These are phyloP conservation scores for Calliopum simillimum DNA, from an alignment of 2,888 invertebrate species.

Conservation along the genomic window DNA sequence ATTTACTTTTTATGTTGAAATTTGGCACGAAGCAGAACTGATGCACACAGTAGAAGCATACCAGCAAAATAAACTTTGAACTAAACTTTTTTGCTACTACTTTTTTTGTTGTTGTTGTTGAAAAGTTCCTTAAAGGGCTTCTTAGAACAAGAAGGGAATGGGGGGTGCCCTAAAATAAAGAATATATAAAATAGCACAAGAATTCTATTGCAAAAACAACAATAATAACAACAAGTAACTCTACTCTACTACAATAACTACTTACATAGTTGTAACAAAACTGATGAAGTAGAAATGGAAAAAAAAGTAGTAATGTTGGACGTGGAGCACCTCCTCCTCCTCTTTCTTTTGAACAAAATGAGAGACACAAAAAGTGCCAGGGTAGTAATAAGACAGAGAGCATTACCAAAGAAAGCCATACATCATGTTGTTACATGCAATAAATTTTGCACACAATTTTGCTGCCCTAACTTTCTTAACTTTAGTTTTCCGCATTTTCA, in stretches of 20 bases:
- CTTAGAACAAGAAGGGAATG: not conserved
- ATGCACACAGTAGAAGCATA: not conserved
- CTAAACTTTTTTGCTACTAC: constrained; percentile 1
- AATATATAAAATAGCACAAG: not conserved
- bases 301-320: too few species aligned
- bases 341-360: too few species aligned
- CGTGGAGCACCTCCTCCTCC: too few species aligned
- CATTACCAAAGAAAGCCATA: constrained; percentile 62
- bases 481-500: not conserved
- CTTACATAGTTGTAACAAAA: not conserved
- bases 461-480: constrained; percentile 1
- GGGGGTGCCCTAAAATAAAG: constrained; percentile 2
- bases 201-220: not conserved
- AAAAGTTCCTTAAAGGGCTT: constrained; percentile 5
- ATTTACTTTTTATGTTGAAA: constrained; percentile 13
- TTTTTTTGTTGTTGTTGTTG: not conserved
- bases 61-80: constrained; percentile 11
- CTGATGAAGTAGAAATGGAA: constrained; percentile 6
- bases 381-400: not conserved
- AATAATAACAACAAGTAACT: constrained; percentile 16
- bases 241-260: not conserved
- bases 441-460: constrained; percentile 56
- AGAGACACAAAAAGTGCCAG: not conserved
- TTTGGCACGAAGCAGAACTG: constrained; percentile 13
- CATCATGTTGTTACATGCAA: constrained; percentile 64